These are phyloP conservation scores for Nestor notabilis DNA, from an alignment of 2,113 vertebrate genomes.

Conservation along the genomic window DNA sequence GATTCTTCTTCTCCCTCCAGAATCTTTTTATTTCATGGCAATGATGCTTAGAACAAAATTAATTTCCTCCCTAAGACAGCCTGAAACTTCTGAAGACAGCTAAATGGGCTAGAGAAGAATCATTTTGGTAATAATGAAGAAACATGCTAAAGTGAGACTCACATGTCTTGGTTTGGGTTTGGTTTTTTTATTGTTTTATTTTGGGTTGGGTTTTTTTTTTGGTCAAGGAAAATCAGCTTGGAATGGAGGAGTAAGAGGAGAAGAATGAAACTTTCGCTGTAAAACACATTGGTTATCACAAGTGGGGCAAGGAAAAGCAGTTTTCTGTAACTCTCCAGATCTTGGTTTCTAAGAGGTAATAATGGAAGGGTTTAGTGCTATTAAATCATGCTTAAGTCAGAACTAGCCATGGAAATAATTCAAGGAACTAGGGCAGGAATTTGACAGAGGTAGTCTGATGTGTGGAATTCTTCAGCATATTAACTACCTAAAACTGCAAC, in stretches of 20 bases:
- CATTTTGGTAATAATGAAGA: not conserved
- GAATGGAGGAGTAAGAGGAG: not conserved
- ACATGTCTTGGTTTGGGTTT: not conserved
- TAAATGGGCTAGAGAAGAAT: not conserved
- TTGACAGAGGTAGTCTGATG: not conserved
- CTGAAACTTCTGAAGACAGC: not conserved
- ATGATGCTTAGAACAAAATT: not conserved
- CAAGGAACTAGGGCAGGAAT: not conserved
- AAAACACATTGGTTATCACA: not conserved
- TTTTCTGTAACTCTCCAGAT: not conserved
- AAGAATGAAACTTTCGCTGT: not conserved
- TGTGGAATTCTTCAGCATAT: not conserved
- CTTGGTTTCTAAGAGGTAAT: not conserved
- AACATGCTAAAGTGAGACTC: not conserved
- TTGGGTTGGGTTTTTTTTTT: not conserved
- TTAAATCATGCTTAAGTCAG: not conserved
- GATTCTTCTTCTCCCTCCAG: not conserved
- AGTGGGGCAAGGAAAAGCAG: not conserved
- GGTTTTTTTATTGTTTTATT: not conserved
- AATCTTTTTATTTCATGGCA: not conserved
- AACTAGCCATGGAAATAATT: not conserved
- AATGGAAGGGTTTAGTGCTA: not conserved
- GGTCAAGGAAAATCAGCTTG: not conserved
- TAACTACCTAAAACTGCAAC: not conserved
- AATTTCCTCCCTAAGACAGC: not conserved